Percentiles rank a stretch among this genome's conserved stretches.
Evolutionary conservation across 2,113 vertebrate genomes (phyloP).

Genomic region (Callospermophilus lateralis): DNA sequence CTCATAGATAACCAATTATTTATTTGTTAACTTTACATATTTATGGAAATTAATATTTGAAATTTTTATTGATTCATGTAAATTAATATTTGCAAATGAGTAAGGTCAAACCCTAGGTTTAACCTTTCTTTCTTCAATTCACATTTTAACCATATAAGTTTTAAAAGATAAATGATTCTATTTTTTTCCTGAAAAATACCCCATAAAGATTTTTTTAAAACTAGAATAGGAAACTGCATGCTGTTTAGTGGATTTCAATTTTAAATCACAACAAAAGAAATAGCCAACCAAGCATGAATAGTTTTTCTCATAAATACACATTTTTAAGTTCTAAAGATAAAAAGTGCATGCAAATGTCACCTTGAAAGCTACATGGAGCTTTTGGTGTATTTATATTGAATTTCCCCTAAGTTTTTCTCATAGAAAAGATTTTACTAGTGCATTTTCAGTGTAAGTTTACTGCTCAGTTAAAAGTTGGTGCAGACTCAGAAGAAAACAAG

Average conservation of each 20-base stretch:
- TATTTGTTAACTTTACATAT: no score
- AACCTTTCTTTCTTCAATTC: neutral
- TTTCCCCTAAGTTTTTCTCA: neutral
- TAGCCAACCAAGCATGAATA: conserved; percentile 12
- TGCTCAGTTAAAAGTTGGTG: neutral
- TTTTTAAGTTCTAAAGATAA: conserved; percentile 46
- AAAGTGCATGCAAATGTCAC: conserved; percentile 40
- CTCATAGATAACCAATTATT: neutral
- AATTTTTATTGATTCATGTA: neutral
- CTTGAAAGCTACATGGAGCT: conserved; percentile 46
- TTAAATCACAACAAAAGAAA: conserved; percentile 66
- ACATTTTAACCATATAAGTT: neutral
- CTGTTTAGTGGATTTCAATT: conserved; percentile 36
- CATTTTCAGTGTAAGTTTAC: neutral
- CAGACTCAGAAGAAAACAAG: neutral
- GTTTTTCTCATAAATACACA: conserved; percentile 31
- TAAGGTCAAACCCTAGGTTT: neutral
- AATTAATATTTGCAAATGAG: neutral
- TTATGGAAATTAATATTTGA: no score
- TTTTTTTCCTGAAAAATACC: neutral
- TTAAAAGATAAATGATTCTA: neutral
- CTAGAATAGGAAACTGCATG: neutral
- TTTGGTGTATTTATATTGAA: conserved; percentile 15
- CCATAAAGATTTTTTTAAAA: neutral
- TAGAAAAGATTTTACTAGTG: neutral